Base-by-base conservation (phyloP, 2,113 vertebrate species). In the Cheirogaleus medius region DNA sequence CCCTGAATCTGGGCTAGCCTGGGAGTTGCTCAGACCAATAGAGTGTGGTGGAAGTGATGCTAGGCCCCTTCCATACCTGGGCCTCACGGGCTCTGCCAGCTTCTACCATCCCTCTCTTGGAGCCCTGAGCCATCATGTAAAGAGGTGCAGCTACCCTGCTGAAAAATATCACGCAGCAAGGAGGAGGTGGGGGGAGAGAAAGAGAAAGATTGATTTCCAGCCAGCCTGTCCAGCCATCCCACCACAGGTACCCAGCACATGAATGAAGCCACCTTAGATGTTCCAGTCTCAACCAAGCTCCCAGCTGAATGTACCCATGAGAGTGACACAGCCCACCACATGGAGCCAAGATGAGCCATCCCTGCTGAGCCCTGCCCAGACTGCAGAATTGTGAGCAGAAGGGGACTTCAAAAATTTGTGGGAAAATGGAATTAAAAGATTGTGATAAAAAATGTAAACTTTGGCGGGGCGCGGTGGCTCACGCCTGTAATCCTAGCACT, bases 191-290 rank as follows among this genome's bases (percentile, higher is more conserved):
- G 20, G 8, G n/a, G 34, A 37, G 17, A 68, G 49, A 52, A 12
- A 54, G 17, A 54, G 49, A 49, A 15, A 54, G 52, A 54, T 8
- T 21, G 32, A 69, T 0, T 37, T 37, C 74, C 9, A 2, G n/a
- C n/a, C 17, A 18, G 49, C 37, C 32, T 3, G 54, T 42, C 29
- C 25, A 3, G 64, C 80, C 39, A 5, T 7, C 25, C 23, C 49
- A 18, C 23, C 7, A 0, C 21, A 21, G 54, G 23, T 7, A 44
- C 29, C 54, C 9, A 23, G 12, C 14, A 0, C 0, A 25, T 0
- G 14, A 49, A 17, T 12, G 21, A 27, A 10, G 39, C 69, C 87
- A 1, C 18, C 76, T 8, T 60, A 58, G 34, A 34, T 3, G 9
- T 5, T 34, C 56, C 18, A 74, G 52, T 32, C 81, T 25, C 18